Conservation (phyloP, 2,113 vertebrate species). For the Tautogolabrus adspersus region DNA sequence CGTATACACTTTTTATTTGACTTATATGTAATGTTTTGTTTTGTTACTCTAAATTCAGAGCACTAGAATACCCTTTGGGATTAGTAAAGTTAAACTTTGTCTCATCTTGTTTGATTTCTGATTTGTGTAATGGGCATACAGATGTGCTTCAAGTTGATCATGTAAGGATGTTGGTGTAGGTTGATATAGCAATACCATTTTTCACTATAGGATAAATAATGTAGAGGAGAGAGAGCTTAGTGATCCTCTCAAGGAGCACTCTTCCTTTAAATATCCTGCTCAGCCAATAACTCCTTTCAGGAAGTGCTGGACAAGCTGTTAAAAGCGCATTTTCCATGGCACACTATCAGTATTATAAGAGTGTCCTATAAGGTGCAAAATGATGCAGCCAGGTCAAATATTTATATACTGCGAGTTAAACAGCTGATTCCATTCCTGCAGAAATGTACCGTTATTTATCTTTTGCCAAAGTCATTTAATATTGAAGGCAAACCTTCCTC, state of each 20-base stretch:
- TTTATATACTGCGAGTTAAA: no score
- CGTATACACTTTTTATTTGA: no score
- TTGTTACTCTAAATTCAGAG: no score
- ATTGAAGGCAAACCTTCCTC: no score
- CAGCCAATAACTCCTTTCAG: conserved; percentile 3
- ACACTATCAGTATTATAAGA: background rate
- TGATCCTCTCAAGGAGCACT: conserved; percentile 18
- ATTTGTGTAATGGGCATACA: background rate
- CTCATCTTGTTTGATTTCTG: no score
- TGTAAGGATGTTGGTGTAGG: background rate
- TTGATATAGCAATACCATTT: conserved; percentile 1
- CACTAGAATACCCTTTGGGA: no score
- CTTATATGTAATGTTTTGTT: no score
- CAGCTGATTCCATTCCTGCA: no score
- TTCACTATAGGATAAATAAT: conserved; percentile 54
- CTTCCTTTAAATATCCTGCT: background rate
- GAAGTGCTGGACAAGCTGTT: background rate
- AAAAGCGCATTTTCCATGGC: conserved; percentile 24
- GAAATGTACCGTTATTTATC: no score
- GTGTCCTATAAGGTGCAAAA: background rate
- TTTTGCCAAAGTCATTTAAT: no score
- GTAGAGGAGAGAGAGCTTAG: conserved; percentile 28
- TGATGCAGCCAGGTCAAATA: background rate
- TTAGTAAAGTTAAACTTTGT: no score
- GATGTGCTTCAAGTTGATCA: background rate